Conservation (phyloP, 2,797 vertebrate genomes). For the Nasua narica region DNA sequence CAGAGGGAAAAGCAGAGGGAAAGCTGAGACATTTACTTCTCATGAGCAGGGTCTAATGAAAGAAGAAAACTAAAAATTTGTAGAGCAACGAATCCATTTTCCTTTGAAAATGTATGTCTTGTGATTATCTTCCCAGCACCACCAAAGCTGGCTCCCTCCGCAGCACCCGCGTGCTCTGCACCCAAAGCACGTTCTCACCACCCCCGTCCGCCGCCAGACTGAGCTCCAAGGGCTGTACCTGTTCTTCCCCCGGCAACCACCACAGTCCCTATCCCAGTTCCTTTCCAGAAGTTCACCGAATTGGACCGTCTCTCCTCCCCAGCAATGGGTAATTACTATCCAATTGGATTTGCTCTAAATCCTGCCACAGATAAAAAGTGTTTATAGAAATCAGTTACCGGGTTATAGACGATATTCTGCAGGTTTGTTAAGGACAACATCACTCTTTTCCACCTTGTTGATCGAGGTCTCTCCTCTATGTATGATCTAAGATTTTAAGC, state of each 20-base stretch:
- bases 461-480: slow-evolving; percentile 26
- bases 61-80: background rate
- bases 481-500: background rate
- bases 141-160: background rate
- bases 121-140: background rate
- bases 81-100: slow-evolving; percentile 13
- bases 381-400: slow-evolving; percentile 75
- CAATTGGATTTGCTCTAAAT: background rate
- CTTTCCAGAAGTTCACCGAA: background rate
- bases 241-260: background rate
- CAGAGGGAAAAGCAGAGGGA: background rate
- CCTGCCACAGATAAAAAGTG: background rate
- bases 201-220: background rate
- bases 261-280: background rate
- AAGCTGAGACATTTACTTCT: background rate
- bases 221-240: background rate
- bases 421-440: slow-evolving; percentile 77
- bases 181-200: rapidly evolving
- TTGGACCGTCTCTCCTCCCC: background rate
- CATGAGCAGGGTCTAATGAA: background rate
- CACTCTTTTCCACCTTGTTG: slow-evolving; percentile 60
- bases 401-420: slow-evolving; percentile 73
- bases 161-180: rapidly evolving
- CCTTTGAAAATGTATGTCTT: background rate
- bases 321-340: background rate